Evolutionary conservation across 2,888 invertebrate genomes (phyloP), one percentile per base, ranked within the genome.

Genomic region (Papilio protenor): DNA sequence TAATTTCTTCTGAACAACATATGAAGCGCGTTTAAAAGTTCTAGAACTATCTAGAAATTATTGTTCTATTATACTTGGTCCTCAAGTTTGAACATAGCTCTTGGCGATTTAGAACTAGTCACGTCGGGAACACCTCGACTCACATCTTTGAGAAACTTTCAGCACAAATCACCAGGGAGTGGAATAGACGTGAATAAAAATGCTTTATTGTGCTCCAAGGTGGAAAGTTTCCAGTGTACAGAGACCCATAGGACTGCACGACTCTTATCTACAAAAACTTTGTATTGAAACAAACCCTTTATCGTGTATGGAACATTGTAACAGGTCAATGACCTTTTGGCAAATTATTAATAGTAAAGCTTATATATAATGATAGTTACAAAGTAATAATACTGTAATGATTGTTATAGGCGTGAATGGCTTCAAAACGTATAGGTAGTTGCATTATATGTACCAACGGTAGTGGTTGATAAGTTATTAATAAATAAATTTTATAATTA

Each of bases 151-250:
- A 59, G 71, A 75, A 78, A 78, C 75, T 78, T 75, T 78, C 75
- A 55, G 61, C 64, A 75, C 75, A 78, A 78, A 78, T 78, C 78
- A 75, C 78, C 18, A 61, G 70, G 75, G 64, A 74, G 61, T 52
- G 78, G 49, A 69, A 78, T 74, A 61, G 71, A 70, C 74, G 77
- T 55, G 27, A 75, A 72, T 78, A 78, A 78, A 78, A 78, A 78
- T 78, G 71, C 45, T 78, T 78, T 78, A 78, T 78, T 75, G 78
- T 75, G 11, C 71, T 71, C 64, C 21, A 64, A 71, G 75, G 59
- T 18, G 77, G 45, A 33, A 78, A 78, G 52, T 78, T 78, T 52
- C 74, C 55, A 78, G 75, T 75, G 61, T 61, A 52, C 71, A 52
- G 27, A 73, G 69, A 73, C 66, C 66, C 64, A 52, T 75, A 61